phyloP scores from a whole-genome alignment of 1,140 invertebrate species.

The Mizuhopecten yessoensis region DNA sequence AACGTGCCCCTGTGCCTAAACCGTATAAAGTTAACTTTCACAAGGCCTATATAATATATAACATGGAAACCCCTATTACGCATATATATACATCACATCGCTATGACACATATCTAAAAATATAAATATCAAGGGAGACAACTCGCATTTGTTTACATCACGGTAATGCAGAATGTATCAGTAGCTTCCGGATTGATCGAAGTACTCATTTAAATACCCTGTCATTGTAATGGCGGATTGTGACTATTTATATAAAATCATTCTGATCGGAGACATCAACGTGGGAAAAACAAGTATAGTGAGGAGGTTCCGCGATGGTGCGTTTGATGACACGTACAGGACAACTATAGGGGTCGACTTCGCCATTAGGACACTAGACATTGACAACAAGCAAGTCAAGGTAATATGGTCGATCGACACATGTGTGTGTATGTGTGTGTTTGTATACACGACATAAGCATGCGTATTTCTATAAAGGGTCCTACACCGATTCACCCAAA shows the following conservation, averaged over 20 bases:
- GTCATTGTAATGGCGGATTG: constrained; percentile 44
- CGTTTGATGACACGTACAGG: constrained; percentile 46
- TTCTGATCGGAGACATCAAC: constrained; percentile 54
- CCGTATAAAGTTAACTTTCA: no score
- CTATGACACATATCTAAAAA: background rate
- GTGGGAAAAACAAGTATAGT: constrained; percentile 58
- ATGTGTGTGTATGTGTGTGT: background rate
- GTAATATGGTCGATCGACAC: background rate
- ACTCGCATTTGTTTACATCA: constrained; percentile 34
- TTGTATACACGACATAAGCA: background rate
- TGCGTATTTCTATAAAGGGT: background rate
- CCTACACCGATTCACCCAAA: background rate
- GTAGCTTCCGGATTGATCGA: background rate
- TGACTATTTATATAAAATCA: constrained; percentile 58
- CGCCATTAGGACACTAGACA: constrained; percentile 49
- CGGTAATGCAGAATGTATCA: no score
- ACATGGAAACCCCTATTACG: background rate
- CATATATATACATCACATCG: background rate
- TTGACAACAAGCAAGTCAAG: constrained; percentile 53
- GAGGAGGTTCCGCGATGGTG: constrained; percentile 4
- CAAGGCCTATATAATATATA: no score
- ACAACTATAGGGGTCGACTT: constrained; percentile 54
- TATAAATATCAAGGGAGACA: background rate
- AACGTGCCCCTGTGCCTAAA: no score
- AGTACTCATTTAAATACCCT: background rate